Evolutionary conservation across 2,888 invertebrate species (phyloP).

Genomic region (Rapana venosa): DNA sequence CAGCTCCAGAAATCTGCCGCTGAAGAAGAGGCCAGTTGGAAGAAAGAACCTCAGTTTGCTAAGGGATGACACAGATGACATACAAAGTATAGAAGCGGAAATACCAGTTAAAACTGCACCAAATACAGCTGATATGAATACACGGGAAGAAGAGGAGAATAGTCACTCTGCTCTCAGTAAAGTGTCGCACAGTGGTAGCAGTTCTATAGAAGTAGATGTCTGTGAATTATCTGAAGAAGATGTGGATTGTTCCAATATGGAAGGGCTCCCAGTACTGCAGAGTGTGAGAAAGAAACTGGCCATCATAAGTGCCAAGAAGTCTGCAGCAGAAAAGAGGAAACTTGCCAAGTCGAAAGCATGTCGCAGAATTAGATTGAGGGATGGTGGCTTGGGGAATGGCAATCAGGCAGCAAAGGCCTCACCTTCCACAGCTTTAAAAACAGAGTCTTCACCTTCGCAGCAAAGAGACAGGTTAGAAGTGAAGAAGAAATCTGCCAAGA

Average conservation of each 20-base stretch:
- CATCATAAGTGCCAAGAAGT: neutral
- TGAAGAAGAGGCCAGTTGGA: neutral
- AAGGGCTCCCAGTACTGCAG: neutral
- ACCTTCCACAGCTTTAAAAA: neutral
- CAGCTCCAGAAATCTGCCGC: neutral
- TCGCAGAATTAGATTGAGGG: neutral
- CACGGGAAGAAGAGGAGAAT: neutral
- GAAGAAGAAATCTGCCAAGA: neutral
- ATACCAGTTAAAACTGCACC: neutral
- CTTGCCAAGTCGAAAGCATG: neutral
- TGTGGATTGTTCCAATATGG: neutral
- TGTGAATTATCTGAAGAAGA: constrained; percentile 11
- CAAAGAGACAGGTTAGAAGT: neutral
- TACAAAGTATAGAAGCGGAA: neutral
- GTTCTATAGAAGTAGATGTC: constrained; percentile 1
- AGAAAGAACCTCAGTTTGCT: constrained; percentile 5
- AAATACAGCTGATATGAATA: neutral
- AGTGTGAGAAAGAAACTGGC: neutral
- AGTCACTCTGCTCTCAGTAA: neutral
- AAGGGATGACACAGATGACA: neutral
- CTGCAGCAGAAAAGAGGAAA: neutral
- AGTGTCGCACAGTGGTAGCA: neutral
- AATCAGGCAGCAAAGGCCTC: neutral
- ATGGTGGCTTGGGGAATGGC: neutral
- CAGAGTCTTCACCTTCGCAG: neutral